Base-by-base conservation (phyloP, 2,888 invertebrate genomes). In the Callyntrura sp. region DNA sequence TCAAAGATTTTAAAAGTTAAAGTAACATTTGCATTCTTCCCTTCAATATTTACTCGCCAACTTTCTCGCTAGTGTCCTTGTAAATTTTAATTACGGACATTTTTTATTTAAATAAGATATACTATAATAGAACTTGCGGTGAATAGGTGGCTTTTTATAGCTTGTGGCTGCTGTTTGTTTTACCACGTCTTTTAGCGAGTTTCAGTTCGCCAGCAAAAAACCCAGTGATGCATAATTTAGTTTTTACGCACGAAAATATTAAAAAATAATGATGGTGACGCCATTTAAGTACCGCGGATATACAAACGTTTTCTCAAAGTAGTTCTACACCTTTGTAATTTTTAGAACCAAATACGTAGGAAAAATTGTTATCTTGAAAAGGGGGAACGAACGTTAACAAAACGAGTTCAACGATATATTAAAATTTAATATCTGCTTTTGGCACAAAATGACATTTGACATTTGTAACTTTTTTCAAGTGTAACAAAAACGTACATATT, bases 221-320 rank as follows among this genome's bases (percentile, higher is more conserved):
- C n/a, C 79, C 79, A 79, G 79, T 79, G 79, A 79, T 79, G 79
- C 79, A 79, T 79, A 57, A 57, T 55, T 55, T 57, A 25, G 20
- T 17, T 12, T 57, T 1, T 79, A 43, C 8, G 11, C 28, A 28
- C 55, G 28, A 35, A 35, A 35, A 35, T 35, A 35, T 4, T 35
- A 35, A 35, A 35, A n/a, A 6, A 35, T 35, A 35, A 79, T 25
- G 35, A 0, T 79, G 23, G 23, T 48, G 73, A 23, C 73, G 20
- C 28, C 0, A 51, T 51, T 51, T 51, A 51, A 5, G 5, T 8
- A 11, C 51, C 2, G 51, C 9, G 11, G 51, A 51, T 35, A 51
- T 51, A 51, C n/a, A n/a, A n/a, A n/a, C n/a, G n/a, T n/a, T n/a
- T n/a, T n/a, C n/a, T n/a, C n/a, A n/a, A n/a, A n/a, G n/a, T n/a